Percentiles rank a stretch among this genome's conserved stretches.
Conservation (phyloP, 2,797 vertebrate genomes). For the Avahi laniger region DNA sequence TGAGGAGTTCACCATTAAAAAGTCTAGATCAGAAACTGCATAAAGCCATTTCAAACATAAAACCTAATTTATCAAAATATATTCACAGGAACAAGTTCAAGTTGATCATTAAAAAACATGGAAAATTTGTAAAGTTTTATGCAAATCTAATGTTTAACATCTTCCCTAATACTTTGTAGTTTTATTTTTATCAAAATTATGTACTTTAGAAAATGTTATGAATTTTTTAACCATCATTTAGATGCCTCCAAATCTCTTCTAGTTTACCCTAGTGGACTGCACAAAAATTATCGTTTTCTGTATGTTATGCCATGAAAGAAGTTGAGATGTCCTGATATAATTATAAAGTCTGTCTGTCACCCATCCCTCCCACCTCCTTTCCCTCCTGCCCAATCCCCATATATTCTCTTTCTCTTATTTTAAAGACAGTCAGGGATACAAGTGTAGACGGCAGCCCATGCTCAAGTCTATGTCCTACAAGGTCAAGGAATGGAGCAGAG, state of each 20-base stretch:
- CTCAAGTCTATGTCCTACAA: background rate
- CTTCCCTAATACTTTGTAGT: slow-evolving; percentile 32
- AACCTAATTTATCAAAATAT: slow-evolving; percentile 38
- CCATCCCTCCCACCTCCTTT: background rate
- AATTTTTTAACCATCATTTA: slow-evolving; percentile 31
- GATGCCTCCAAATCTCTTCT: background rate
- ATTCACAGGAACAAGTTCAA: slow-evolving; percentile 49
- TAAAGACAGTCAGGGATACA: background rate
- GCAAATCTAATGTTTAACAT: slow-evolving; percentile 36
- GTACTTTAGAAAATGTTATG: slow-evolving; percentile 33
- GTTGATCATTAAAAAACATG: background rate
- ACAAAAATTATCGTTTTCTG: slow-evolving; percentile 25
- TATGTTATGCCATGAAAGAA: background rate
- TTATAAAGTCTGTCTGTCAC: background rate
- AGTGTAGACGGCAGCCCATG: background rate
- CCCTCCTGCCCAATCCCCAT: no score
- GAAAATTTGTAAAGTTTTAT: slow-evolving; percentile 27
- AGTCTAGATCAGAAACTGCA: slow-evolving; percentile 52
- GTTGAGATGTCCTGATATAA: background rate
- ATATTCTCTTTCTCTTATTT: background rate
- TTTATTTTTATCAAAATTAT: slow-evolving; percentile 56
- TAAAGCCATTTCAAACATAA: slow-evolving; percentile 58
- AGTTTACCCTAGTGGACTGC: background rate
- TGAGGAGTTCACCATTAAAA: slow-evolving; percentile 54
- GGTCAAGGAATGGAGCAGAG: background rate